Base-by-base conservation (phyloP, 2,797 vertebrate genomes). In the Syngnathus rostellatus region DNA sequence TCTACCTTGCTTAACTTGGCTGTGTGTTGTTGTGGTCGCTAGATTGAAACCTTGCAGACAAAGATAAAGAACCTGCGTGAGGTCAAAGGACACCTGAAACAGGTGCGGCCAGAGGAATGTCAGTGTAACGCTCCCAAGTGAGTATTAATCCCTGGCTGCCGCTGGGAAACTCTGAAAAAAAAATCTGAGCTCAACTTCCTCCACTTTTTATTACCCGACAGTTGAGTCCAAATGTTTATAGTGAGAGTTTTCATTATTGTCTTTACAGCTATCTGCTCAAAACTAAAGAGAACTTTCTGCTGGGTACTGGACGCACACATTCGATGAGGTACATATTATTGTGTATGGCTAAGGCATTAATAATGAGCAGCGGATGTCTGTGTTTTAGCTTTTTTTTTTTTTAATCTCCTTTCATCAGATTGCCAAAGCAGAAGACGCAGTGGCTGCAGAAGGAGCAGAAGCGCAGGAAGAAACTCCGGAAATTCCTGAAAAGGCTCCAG, bases 21-120 rank as follows among this genome's bases (percentile, higher is more conserved):
- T 63, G 16, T 37, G 46, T 38, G 16, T 46, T 46, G 40, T 63
- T 68, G 17, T 63, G 58, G 14, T 51, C 45, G 2, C 50, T 62
- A 99, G 97, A 99, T 99, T 48, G 95, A 99, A 92, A 98, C 97
- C 8, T 90, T 99, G 73, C 97, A 99, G 87, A 98, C 94, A 60
- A 99, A 98, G 90, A 98, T 99, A 69, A 99, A 99, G 87, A 98
- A 98, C 83, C 89, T 99, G 69, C 90, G 97, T 65, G 97, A 98
- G 81, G 95, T 99, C 70, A 93, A 96, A 88, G 96, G 95, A 72
- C 97, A 99, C 80, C 88, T 99, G 73, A 98, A 97, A 85, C 94
- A 93, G 78, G 94, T 93, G 71, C 87, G 95, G n/a, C 97, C 97
- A 1, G 96, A 96, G 63, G 95, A 97, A 77, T 99, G 97, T 73